Conservation (phyloP, 2,888 invertebrate genomes). For the Tenodera sinensis region DNA sequence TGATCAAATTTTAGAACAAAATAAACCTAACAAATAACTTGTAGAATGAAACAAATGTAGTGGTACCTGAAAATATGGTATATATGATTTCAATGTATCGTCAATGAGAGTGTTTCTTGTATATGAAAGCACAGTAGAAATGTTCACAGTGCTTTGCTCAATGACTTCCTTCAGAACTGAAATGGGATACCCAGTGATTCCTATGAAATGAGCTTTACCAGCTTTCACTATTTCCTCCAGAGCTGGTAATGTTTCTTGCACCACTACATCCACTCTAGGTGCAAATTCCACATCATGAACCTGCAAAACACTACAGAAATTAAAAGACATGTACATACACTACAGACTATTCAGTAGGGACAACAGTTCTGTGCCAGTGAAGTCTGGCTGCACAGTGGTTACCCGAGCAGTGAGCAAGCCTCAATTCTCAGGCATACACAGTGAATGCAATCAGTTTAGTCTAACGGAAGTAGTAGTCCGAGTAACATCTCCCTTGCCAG, state of each 20-base stretch:
- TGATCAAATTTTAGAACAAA: too few species aligned
- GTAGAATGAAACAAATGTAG: neutral
- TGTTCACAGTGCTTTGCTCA: slow-evolving; percentile 57
- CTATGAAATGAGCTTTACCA: slow-evolving; percentile 69
- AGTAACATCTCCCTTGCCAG: too few species aligned
- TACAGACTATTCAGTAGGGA: neutral
- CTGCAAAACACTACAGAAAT: slow-evolving; percentile 47
- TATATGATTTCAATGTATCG: slow-evolving; percentile 66
- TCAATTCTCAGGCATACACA: too few species aligned
- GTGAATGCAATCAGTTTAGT: too few species aligned
- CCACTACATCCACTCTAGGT: slow-evolving; percentile 64
- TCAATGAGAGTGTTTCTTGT: slow-evolving; percentile 78
- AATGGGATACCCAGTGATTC: slow-evolving; percentile 83
- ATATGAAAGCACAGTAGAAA: slow-evolving; percentile 73
- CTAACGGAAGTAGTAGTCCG: too few species aligned
- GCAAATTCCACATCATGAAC: slow-evolving; percentile 93
- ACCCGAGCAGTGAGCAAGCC: too few species aligned
- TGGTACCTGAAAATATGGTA: slow-evolving; percentile 67
- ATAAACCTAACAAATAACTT: too few species aligned
- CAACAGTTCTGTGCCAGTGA: too few species aligned
- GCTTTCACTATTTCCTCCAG: slow-evolving; percentile 68
- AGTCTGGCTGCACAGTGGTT: too few species aligned
- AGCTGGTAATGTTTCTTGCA: slow-evolving; percentile 83
- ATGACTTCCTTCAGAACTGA: slow-evolving; percentile 70
- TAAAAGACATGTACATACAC: neutral